Percentiles rank a stretch among this genome's conserved stretches.
Conservation (phyloP, 2,797 vertebrate genomes). For the Crenuchus spilurus region DNA sequence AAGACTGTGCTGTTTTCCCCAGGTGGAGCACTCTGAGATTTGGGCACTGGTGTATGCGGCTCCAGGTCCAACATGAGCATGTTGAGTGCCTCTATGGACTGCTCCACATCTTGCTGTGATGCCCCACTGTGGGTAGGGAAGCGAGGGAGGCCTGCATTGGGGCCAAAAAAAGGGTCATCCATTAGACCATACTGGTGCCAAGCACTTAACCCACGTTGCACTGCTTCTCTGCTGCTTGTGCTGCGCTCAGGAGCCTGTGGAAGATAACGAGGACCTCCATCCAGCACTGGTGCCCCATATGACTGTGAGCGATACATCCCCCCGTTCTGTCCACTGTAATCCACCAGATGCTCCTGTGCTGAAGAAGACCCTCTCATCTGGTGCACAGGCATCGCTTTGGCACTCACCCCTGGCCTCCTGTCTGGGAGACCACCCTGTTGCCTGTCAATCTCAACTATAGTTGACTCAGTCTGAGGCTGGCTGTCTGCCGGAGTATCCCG, state of each 20-base stretch:
- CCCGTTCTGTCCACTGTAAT: conserved; percentile 80
- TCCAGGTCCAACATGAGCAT: conserved; percentile 96
- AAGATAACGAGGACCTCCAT: conserved; percentile 73
- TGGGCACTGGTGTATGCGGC: conserved; percentile 83
- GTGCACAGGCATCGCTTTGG: conserved; percentile 72
- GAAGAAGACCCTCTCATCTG: conserved; percentile 67
- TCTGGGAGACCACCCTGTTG: conserved; percentile 57
- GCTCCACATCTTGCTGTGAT: conserved; percentile 90
- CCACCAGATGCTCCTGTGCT: conserved; percentile 64
- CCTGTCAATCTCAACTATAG: conserved; percentile 35
- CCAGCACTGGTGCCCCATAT: conserved; percentile 75
- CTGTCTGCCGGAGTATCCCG: conserved; percentile 70
- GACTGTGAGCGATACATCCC: conserved; percentile 86
- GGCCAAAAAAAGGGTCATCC: conserved; percentile 78
- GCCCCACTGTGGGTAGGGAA: conserved; percentile 77
- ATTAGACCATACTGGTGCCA: conserved; percentile 91
- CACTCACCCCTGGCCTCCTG: conserved; percentile 26
- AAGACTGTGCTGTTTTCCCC: conserved; percentile 78
- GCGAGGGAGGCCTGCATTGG: conserved; percentile 83
- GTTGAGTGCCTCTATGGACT: conserved; percentile 92
- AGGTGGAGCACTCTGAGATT: conserved; percentile 87
- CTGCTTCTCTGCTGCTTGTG: conserved; percentile 92
- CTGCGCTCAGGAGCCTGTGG: conserved; percentile 90
- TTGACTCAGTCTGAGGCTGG: conserved; percentile 31
- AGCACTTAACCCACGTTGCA: conserved; percentile 90